Conservation (phyloP, 2,888 invertebrate species). For the Hetaerina titia region DNA sequence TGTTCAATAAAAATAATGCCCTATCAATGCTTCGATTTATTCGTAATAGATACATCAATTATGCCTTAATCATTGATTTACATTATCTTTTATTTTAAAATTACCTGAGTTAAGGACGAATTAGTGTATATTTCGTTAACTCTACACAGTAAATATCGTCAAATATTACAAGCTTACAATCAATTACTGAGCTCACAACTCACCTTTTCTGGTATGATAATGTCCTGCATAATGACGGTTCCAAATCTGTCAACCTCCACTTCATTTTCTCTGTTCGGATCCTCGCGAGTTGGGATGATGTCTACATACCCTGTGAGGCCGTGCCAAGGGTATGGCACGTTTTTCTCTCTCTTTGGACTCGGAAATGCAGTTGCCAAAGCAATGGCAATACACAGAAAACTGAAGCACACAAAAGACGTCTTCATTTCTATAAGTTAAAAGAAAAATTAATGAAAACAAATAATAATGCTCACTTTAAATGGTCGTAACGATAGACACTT, state of each 20-base stretch:
- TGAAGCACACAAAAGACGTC: background rate
- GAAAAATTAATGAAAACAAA: background rate
- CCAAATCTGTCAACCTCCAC: background rate
- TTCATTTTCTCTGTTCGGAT: background rate
- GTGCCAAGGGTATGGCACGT: background rate
- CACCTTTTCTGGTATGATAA: background rate
- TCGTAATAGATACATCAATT: too few species aligned
- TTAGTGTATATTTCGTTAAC: too few species aligned
- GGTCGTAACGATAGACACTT: too few species aligned
- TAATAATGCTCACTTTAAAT: too few species aligned
- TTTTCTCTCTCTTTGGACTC: background rate
- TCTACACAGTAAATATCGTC: too few species aligned
- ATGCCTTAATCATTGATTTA: too few species aligned
- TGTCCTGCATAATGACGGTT: background rate
- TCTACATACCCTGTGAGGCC: background rate
- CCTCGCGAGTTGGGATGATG: background rate
- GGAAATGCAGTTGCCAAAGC: background rate
- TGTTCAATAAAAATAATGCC: too few species aligned
- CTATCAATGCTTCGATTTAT: too few species aligned
- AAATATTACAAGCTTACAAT: too few species aligned
- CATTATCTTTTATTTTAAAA: too few species aligned
- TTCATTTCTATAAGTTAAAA: background rate
- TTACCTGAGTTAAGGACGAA: too few species aligned
- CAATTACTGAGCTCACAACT: background rate
- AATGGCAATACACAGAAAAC: background rate